Conservation (phyloP, 2,888 invertebrate species). For the Plagiodera versicolora region DNA sequence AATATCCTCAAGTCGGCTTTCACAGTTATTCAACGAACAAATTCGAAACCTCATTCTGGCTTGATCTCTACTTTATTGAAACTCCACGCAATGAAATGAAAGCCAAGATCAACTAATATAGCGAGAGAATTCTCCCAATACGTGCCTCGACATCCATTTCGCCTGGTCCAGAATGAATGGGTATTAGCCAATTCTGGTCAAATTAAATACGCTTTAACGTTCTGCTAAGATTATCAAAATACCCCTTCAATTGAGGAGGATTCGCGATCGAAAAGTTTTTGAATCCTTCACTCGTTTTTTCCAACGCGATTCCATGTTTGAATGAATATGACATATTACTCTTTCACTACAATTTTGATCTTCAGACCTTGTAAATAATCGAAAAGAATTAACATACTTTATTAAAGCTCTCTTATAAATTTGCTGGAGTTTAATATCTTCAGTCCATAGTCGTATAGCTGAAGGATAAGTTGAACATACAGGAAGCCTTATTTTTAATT, state of each 20-base stretch:
- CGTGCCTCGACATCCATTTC: slow-evolving; percentile 22
- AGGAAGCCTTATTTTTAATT: too few species aligned
- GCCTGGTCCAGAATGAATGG: slow-evolving; percentile 51
- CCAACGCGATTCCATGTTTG: too few species aligned
- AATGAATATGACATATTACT: too few species aligned
- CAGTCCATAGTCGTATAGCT: too few species aligned
- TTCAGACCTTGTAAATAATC: too few species aligned
- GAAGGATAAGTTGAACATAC: too few species aligned
- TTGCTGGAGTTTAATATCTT: too few species aligned
- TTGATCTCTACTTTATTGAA: slow-evolving; percentile 42
- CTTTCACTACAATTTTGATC: too few species aligned
- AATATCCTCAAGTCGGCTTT: background rate
- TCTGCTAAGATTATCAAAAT: background rate
- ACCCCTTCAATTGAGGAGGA: background rate
- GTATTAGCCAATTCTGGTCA: slow-evolving; percentile 54
- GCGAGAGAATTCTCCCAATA: slow-evolving; percentile 39
- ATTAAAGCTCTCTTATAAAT: too few species aligned
- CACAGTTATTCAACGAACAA: slow-evolving; percentile 10
- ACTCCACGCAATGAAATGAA: slow-evolving; percentile 41
- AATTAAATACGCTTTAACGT: slow-evolving; percentile 33
- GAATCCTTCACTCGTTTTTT: too few species aligned
- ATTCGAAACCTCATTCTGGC: slow-evolving; percentile 27
- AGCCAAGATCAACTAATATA: slow-evolving; percentile 46
- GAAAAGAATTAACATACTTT: too few species aligned
- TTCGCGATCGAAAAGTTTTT: too few species aligned